A percentile compares a stretch with the other conserved stretches of the same genome.
These are phyloP conservation scores for Herminia tarsipennalis DNA, from an alignment of 2,888 invertebrate species.

Conservation along the genomic window DNA sequence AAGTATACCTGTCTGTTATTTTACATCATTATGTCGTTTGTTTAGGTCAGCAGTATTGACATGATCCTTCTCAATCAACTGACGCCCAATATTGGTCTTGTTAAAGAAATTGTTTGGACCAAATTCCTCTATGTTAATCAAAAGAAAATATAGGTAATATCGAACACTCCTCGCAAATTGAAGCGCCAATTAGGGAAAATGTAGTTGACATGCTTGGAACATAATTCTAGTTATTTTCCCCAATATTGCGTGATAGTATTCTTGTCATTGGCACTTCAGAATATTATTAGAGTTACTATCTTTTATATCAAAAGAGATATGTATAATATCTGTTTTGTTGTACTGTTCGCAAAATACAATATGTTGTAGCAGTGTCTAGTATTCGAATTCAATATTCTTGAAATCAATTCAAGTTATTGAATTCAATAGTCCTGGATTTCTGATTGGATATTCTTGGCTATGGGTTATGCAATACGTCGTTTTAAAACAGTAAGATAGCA, in stretches of 20 bases:
- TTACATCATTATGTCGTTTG: slow-evolving; percentile 16
- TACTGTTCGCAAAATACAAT: too few species aligned
- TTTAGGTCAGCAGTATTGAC: slow-evolving; percentile 13
- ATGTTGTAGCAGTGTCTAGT: too few species aligned
- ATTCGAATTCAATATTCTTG: too few species aligned
- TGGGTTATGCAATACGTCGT: too few species aligned
- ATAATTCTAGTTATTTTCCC: not conserved
- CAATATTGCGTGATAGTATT: not conserved
- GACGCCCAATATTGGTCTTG: slow-evolving; percentile 13
- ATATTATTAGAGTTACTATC: too few species aligned
- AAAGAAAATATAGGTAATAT: slow-evolving; percentile 2
- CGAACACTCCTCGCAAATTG: not conserved
- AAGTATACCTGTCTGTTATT: too few species aligned
- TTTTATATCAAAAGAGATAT: too few species aligned
- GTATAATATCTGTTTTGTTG: too few species aligned
- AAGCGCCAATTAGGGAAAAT: slow-evolving; percentile 1
- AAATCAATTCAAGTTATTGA: too few species aligned
- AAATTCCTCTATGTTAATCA: slow-evolving; percentile 5
- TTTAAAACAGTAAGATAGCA: too few species aligned
- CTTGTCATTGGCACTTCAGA: not conserved
- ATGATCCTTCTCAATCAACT: slow-evolving; percentile 8
- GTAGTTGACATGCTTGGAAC: not conserved
- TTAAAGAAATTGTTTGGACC: slow-evolving; percentile 5
- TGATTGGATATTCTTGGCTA: too few species aligned
- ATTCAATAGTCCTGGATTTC: too few species aligned